Conservation (phyloP, 2,113 vertebrate species). For the Cheilinus undulatus region DNA sequence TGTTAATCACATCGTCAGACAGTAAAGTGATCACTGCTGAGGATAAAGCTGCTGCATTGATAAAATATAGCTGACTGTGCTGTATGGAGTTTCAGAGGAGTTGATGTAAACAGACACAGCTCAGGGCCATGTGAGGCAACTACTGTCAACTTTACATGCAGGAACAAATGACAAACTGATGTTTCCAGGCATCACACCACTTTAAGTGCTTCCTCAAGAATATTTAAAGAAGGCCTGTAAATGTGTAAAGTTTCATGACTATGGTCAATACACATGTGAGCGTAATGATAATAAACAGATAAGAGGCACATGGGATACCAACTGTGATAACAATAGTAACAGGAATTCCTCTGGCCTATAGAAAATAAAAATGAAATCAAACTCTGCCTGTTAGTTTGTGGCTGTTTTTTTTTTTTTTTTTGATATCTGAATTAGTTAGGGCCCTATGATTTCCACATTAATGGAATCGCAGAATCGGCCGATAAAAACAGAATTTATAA, state of each 20-base stretch:
- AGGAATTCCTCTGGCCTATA: no score
- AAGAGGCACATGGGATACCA: neutral
- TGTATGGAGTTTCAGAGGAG: neutral
- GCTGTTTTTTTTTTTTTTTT: neutral
- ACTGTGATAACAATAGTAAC: neutral
- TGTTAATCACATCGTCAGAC: neutral
- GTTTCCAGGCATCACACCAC: neutral
- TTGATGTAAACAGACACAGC: slow-evolving; percentile 1
- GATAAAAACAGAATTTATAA: no score
- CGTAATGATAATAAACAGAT: slow-evolving; percentile 15
- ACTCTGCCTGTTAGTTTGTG: neutral
- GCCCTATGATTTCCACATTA: no score
- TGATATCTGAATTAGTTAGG: neutral
- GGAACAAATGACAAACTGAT: neutral
- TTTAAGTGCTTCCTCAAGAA: neutral
- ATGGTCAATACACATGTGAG: neutral
- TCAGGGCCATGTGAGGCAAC: neutral
- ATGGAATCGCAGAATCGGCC: no score
- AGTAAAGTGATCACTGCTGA: neutral
- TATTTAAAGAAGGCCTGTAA: neutral
- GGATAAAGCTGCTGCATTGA: neutral
- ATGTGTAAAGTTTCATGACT: neutral
- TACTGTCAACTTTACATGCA: neutral
- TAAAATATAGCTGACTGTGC: slow-evolving; percentile 1
- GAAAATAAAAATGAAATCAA: neutral